Evolutionary conservation across 2,888 invertebrate species (phyloP), one percentile per base, ranked within the genome.

Genomic region (Stegana nigrithorax): DNA sequence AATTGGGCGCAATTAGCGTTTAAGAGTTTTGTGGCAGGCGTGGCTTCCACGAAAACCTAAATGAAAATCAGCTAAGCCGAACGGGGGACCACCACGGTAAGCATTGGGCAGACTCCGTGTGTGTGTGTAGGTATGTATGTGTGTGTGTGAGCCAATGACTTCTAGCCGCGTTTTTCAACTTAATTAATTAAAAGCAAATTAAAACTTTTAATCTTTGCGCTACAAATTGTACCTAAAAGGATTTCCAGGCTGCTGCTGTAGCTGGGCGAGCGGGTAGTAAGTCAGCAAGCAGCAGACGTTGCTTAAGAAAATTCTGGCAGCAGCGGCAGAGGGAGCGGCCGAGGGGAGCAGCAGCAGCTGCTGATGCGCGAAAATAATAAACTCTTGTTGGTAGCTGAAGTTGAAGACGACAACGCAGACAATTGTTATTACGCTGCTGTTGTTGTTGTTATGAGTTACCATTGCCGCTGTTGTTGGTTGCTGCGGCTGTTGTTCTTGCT

Each of bases 101-200:
- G 39, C 32, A 32, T 12, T 39, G 5, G n/a, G 39, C 14, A 39
- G 6, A 45, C n/a, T n/a, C n/a, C n/a, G n/a, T n/a, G n/a, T n/a
- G 23, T 21, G 57, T 25, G 25, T 26, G 12, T 6, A 19, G 7
- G n/a, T n/a, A n/a, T n/a, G n/a, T n/a, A n/a, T n/a, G n/a, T n/a
- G n/a, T n/a, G 21, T 23, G 21, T 47, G 55, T 56, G 64, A 25
- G 56, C 56, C 67, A 64, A 70, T 80, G 76, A 76, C 76, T 76
- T 78, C 67, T 71, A 72, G 73, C 80, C 72, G 74, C 70, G 75
- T 78, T 78, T 77, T 78, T 72, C 76, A 81, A 80, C 81, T 79
- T 80, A 80, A 81, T 80, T 80, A 80, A 81, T 80, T 80, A 81
- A 79, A 80, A 77, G 80, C 78, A 79, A 81, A 79, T 79, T 79